Percentiles rank a stretch among this genome's conserved stretches.
Conservation (phyloP, 2,797 vertebrate species). For the Ceryle rudis region DNA sequence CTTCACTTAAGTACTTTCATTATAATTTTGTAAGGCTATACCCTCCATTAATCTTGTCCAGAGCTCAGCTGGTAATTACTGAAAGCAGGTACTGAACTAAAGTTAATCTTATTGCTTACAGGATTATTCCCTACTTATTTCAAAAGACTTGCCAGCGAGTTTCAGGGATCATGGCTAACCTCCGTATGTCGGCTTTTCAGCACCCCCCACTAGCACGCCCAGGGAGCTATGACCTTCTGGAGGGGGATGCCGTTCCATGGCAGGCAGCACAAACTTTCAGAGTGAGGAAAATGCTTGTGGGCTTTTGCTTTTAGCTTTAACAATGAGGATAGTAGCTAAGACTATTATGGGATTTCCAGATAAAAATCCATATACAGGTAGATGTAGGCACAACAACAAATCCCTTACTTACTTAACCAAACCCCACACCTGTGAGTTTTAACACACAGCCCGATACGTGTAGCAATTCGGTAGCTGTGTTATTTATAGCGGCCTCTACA, state of each 20-base stretch:
- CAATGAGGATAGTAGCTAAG: background rate
- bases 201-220: background rate
- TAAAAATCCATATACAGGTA: background rate
- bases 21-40: background rate
- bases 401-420: background rate
- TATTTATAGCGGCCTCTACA: background rate
- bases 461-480: background rate
- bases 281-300: background rate
- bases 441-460: background rate
- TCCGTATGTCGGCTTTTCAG: background rate
- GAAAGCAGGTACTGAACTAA: background rate
- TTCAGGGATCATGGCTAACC: fast-evolving
- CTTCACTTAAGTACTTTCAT: background rate
- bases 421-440: background rate
- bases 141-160: background rate
- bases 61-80: background rate
- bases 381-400: background rate
- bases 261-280: background rate
- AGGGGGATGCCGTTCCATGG: fast-evolving
- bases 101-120: background rate
- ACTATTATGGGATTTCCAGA: background rate
- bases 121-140: background rate
- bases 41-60: background rate
- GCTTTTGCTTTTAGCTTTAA: background rate
- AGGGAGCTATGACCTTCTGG: background rate